phyloP scores from a whole-genome alignment of 2,888 invertebrate genomes.

The Bombyx huttoni region DNA sequence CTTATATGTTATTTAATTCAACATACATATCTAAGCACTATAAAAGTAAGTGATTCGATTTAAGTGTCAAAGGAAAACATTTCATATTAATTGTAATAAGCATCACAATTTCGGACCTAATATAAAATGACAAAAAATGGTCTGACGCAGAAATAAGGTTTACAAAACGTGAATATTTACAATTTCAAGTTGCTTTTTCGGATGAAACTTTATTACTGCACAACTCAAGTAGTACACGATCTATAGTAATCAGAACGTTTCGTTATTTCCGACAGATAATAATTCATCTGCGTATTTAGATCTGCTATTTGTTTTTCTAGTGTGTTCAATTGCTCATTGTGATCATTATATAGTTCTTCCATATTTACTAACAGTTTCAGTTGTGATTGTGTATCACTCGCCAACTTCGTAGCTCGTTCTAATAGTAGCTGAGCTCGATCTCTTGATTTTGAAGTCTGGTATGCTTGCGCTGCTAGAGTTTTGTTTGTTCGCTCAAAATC shows the following conservation, averaged over 20 bases:
- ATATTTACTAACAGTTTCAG: constrained; percentile 79
- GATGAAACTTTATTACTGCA: constrained; percentile 2
- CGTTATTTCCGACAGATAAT: constrained; percentile 75
- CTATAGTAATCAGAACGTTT: constrained; percentile 74
- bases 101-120: no score
- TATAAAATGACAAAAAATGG: no score
- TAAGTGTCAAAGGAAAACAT: no score
- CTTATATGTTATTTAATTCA: no score
- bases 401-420: constrained; percentile 85
- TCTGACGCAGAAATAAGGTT: no score
- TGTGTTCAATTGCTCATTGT: constrained; percentile 73
- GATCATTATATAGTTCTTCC: constrained; percentile 77
- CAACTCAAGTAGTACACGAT: constrained; percentile 64
- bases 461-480: constrained; percentile 79
- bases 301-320: constrained; percentile 75
- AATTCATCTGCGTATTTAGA: constrained; percentile 76
- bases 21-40: no score
- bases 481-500: constrained; percentile 81
- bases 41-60: no score
- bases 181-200: no score
- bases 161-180: no score
- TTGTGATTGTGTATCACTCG: constrained; percentile 83
- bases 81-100: no score
- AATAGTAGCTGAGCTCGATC: constrained; percentile 83
- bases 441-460: constrained; percentile 83